Percentiles rank a stretch among this genome's conserved stretches.
These are phyloP conservation scores for Sarcophilus harrisii DNA, from an alignment of 2,797 vertebrate genomes.

Conservation along the genomic window DNA sequence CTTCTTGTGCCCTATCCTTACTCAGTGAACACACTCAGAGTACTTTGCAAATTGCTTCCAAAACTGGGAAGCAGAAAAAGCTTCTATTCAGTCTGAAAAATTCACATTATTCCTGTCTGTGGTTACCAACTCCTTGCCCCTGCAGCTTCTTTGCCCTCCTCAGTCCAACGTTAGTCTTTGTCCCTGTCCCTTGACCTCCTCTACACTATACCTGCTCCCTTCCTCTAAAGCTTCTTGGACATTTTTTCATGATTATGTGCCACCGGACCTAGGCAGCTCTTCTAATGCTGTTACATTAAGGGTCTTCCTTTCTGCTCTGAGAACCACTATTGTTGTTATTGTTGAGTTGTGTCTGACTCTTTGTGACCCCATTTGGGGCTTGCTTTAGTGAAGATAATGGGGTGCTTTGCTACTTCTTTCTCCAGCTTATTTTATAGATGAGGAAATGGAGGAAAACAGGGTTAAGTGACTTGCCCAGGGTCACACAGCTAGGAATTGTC, in stretches of 20 bases:
- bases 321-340: not conserved
- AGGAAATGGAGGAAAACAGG: not conserved
- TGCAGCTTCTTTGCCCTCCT: not conserved
- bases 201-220: not conserved
- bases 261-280: not conserved
- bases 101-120: constrained; percentile 17
- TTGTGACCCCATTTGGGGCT: not conserved
- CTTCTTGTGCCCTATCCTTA: constrained; percentile 38
- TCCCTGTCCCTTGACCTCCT: not conserved
- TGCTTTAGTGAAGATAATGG: not conserved
- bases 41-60: constrained; percentile 67
- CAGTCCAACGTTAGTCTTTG: constrained; percentile 3
- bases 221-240: constrained; percentile 1
- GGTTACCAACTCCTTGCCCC: constrained; percentile 45
- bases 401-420: not conserved
- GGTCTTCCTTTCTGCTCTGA: not conserved
- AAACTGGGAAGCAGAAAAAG: constrained; percentile 45
- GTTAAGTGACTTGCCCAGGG: not conserved
- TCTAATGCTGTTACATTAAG: not conserved
- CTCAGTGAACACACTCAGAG: constrained; percentile 24
- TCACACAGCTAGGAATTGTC: not conserved
- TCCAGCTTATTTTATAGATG: not conserved
- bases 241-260: not conserved
- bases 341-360: not conserved
- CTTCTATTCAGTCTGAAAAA: constrained; percentile 44